Evolutionary conservation across 2,797 vertebrate genomes (phyloP), one percentile per base, ranked within the genome.

Genomic region (Australoheros facetus): DNA sequence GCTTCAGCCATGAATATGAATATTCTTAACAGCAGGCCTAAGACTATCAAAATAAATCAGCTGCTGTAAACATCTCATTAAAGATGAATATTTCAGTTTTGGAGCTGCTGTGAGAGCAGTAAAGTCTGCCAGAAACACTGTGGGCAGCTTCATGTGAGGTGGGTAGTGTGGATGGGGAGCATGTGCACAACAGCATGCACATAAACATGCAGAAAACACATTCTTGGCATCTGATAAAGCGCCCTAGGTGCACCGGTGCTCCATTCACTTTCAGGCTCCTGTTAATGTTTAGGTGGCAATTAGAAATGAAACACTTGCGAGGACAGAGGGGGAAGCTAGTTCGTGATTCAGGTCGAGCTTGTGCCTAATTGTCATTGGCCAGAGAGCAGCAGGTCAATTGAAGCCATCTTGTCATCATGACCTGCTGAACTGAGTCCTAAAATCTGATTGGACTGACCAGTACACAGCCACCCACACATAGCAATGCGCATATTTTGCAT

Each of bases 341-440:
- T 90, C 87, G 82, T 79, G 85, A 90, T 92, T 91, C 88, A 86
- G 87, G 84, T 88, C 73, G 9, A 3, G 59, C 23, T 71, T 69
- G 79, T 77, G 84, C 87, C 82, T 85, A 91, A 92, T 93, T 91
- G 85, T 91, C 89, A 82, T 78, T 58, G 85, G 83, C 75, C 84
- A 77, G 16, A 86, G 85, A 66, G 82, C 81, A 79, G 88, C 83
- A 82, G 89, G 90, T 89, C 93, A 92, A 93, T 90, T 92, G 87
- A 85, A 89, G 82, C 79, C 54, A 48, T 83, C 84, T 77, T 80
- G 85, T 86, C 87, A 42, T 76, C 19, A 59, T 75, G 73, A 77
- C 59, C 87, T 55, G 78, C 80, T 78, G 82, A 14, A 3, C 73
- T 54, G 51, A 57, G 80, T 75, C 37, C 69, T 42, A 64, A 85